Conservation (phyloP, 2,113 vertebrate genomes). For the Corythoichthys haematopterus region DNA sequence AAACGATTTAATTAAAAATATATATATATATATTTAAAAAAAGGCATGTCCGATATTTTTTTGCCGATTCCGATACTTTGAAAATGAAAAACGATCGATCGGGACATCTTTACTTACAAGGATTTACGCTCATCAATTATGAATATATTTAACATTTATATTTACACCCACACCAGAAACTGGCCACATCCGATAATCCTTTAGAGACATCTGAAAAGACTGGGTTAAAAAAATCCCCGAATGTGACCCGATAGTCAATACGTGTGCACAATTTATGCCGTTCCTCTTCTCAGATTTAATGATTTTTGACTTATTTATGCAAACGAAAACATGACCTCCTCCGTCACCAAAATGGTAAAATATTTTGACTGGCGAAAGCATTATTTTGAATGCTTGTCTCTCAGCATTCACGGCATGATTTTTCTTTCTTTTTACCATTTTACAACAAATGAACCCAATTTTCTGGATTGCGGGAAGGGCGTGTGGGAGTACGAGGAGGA, state of each 20-base stretch:
- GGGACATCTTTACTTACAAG: no score
- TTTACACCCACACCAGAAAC: no score
- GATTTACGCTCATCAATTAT: no score
- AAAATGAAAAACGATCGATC: no score
- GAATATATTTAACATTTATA: no score
- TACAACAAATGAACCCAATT: neutral
- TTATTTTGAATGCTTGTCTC: neutral
- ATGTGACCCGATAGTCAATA: neutral
- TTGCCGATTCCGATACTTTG: no score
- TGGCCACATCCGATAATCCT: no score
- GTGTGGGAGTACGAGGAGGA: constrained; percentile 26
- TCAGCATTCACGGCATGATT: neutral
- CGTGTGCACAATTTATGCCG: neutral
- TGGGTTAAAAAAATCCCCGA: neutral
- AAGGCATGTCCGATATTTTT: no score
- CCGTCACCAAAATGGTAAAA: neutral
- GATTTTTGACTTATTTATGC: neutral
- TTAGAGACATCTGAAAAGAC: no score
- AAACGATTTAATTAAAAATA: no score
- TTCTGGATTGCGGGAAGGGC: neutral
- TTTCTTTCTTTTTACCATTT: neutral
- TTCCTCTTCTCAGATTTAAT: neutral
- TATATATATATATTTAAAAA: no score
- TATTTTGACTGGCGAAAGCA: neutral
- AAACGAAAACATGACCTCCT: neutral